A percentile compares a stretch with the other conserved stretches of the same genome.
Conservation (phyloP, 2,888 invertebrate species). For the Tridacna crocea region DNA sequence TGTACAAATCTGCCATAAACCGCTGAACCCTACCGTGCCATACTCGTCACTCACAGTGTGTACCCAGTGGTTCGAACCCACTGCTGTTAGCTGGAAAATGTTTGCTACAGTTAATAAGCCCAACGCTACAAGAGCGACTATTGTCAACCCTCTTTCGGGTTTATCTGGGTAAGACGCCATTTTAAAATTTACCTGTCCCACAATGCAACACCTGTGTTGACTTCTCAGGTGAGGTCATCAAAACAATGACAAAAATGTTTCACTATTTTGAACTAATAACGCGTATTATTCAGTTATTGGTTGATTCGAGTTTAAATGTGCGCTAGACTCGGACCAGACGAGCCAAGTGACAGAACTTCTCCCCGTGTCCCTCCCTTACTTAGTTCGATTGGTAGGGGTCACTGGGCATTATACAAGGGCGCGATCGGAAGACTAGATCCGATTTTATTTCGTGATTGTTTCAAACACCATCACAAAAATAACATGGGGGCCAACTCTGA, state of each 20-base stretch:
- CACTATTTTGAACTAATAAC: conserved; percentile 5
- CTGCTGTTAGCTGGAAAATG: conserved; percentile 54
- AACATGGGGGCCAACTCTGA: no score
- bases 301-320: no score
- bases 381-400: no score
- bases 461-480: no score
- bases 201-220: conserved; percentile 35
- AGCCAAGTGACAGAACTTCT: no score
- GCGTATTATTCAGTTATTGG: not conserved
- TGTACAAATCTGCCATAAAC: conserved; percentile 67
- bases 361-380: no score
- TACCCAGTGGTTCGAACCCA: conserved; percentile 66
- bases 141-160: not conserved
- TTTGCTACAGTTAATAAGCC: conserved; percentile 49
- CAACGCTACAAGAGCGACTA: conserved; percentile 41
- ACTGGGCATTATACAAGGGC: no score
- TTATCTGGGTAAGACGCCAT: conserved; percentile 48
- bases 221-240: conserved; percentile 47
- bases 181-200: conserved; percentile 53
- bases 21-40: conserved; percentile 62
- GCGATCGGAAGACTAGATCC: no score
- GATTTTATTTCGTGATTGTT: no score
- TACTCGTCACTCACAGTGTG: conserved; percentile 48
- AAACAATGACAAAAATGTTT: conserved; percentile 51
- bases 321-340: no score